Conservation (phyloP, 2,888 invertebrate genomes). For the Amblyjoppa proteus region DNA sequence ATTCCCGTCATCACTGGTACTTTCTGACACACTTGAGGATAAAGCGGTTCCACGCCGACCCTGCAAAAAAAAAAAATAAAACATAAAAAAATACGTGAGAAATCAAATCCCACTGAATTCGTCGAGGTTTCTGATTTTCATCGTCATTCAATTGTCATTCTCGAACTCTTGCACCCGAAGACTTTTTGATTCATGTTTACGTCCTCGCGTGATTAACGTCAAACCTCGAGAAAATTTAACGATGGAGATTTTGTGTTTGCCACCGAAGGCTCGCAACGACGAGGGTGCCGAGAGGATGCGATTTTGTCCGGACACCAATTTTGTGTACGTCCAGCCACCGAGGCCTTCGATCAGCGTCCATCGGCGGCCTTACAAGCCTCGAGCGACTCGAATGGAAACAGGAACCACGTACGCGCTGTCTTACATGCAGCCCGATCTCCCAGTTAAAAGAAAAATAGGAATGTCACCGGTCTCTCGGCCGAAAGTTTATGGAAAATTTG, state of each 20-base stretch:
- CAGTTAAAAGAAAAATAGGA: not conserved
- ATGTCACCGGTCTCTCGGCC: not conserved
- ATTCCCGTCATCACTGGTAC: slow-evolving; percentile 85
- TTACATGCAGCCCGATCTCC: slow-evolving; percentile 55
- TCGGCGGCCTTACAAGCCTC: slow-evolving; percentile 47
- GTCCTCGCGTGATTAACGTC: slow-evolving; percentile 26
- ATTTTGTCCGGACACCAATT: slow-evolving; percentile 25
- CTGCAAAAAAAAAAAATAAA: slow-evolving; percentile 85
- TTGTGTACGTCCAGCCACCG: slow-evolving; percentile 63
- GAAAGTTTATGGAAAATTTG: slow-evolving; percentile 62
- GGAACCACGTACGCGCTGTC: slow-evolving; percentile 69
- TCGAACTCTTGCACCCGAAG: not conserved
- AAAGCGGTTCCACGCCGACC: slow-evolving; percentile 96
- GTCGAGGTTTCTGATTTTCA: not conserved
- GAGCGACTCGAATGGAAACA: slow-evolving; percentile 56
- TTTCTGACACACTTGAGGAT: slow-evolving; percentile 94
- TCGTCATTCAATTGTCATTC: slow-evolving; percentile 14
- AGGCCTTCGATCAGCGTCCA: slow-evolving; percentile 20
- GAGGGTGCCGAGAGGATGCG: not conserved
- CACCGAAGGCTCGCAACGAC: slow-evolving; percentile 22
- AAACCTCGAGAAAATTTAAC: slow-evolving; percentile 39
- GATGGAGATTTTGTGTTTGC: slow-evolving; percentile 63
- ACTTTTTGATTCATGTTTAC: slow-evolving; percentile 17
- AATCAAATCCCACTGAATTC: not conserved
- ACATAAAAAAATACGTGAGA: not conserved